Evolutionary conservation across 2,113 vertebrate genomes (phyloP).

Genomic region (Rhombomys opimus): DNA sequence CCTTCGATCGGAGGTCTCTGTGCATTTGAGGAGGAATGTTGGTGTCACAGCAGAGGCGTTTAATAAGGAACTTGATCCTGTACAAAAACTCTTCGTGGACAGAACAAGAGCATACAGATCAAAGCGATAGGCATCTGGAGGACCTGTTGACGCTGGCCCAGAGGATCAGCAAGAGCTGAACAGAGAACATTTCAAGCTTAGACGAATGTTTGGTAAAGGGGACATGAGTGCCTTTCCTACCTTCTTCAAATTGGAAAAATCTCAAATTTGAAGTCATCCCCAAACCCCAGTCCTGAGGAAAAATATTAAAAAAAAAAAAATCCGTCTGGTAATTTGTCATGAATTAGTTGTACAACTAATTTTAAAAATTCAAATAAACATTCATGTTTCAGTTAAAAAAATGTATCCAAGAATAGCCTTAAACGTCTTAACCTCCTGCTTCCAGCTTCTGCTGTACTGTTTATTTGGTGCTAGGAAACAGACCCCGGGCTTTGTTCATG

Average conservation of each 20-base stretch:
- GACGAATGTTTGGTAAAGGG: too few relatives aligned
- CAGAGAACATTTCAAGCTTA: too few relatives aligned
- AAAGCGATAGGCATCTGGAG: background rate
- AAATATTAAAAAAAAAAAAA: background rate
- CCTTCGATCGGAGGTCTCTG: background rate
- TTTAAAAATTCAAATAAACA: conserved; percentile 84
- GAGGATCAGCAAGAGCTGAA: too few relatives aligned
- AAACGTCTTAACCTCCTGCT: background rate
- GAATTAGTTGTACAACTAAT: conserved; percentile 56
- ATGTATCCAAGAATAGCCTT: too few relatives aligned
- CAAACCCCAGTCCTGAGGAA: conserved; percentile 75
- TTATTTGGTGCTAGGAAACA: background rate
- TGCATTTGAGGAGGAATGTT: background rate
- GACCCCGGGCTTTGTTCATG: too few relatives aligned
- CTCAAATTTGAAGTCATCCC: conserved; percentile 88
- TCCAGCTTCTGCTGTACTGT: background rate
- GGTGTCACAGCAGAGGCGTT: background rate
- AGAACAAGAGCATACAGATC: background rate
- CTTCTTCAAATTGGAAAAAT: conserved; percentile 80
- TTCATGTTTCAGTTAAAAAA: conserved; percentile 39
- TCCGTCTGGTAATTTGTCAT: conserved; percentile 22
- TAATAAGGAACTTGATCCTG: background rate
- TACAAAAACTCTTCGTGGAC: background rate
- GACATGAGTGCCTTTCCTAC: too few relatives aligned
- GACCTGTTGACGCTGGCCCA: too few relatives aligned